Conservation (phyloP, 2,113 vertebrate species). For the Notiomystis cincta region DNA sequence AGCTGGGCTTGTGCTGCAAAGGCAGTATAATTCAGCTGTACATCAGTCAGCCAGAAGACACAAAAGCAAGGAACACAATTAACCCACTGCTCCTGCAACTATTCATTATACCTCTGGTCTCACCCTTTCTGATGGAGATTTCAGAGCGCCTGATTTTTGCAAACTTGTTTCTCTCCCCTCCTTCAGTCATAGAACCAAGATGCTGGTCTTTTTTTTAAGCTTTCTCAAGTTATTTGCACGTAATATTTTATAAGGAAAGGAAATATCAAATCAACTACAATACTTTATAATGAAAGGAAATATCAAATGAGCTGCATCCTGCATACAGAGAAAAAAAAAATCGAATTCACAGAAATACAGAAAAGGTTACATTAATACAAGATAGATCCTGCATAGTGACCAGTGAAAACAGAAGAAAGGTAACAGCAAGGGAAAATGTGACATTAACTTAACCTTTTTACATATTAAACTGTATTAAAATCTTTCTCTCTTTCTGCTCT, state of each 20-base stretch:
- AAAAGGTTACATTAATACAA: slow-evolving; percentile 16
- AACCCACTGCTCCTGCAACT: not conserved
- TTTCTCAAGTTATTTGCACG: not conserved
- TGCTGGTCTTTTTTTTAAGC: not conserved
- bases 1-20: not conserved
- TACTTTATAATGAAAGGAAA: not conserved
- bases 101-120: not conserved
- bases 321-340: not conserved
- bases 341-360: not conserved
- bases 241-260: not conserved
- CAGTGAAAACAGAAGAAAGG: not conserved
- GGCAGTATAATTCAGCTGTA: not conserved
- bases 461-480: slow-evolving; percentile 46
- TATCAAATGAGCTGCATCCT: not conserved
- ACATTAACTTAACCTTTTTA: slow-evolving; percentile 63
- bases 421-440: not conserved
- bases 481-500: not conserved
- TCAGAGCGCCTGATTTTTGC: not conserved
- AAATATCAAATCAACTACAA: not conserved
- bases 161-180: not conserved
- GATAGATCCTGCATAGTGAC: not conserved
- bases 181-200: not conserved
- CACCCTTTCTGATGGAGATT: not conserved
- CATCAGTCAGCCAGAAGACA: not conserved
- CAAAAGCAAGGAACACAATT: not conserved